Percentiles rank a stretch among this genome's conserved stretches.
phyloP scores from a whole-genome alignment of 2,888 invertebrate genomes.

The Papilio demoleus region DNA sequence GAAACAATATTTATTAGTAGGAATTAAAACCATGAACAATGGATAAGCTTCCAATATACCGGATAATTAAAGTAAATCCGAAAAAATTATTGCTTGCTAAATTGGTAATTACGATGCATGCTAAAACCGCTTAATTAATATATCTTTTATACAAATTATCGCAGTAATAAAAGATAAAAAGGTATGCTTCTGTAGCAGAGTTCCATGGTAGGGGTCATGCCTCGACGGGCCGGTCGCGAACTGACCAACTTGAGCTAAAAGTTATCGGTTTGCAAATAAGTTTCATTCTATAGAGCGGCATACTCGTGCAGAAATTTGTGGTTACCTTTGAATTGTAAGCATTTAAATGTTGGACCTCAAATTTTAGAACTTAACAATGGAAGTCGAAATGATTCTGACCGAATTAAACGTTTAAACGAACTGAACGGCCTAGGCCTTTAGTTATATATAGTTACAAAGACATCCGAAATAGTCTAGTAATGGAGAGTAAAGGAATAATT shows the following conservation, averaged over 20 bases:
- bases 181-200: conserved; percentile 72
- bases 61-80: too few species aligned
- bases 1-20: neutral
- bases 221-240: conserved; percentile 58
- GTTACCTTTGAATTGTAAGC: conserved; percentile 83
- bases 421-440: conserved; percentile 75
- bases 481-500: neutral
- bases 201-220: conserved; percentile 61
- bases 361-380: conserved; percentile 80
- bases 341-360: conserved; percentile 80
- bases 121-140: conserved; percentile 22
- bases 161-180: conserved; percentile 56
- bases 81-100: conserved; percentile 13
- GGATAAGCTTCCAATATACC: too few species aligned
- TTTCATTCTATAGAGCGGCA: conserved; percentile 74
- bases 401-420: conserved; percentile 77
- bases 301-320: conserved; percentile 80
- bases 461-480: neutral
- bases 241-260: conserved; percentile 71
- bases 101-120: neutral
- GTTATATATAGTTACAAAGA: conserved; percentile 53
- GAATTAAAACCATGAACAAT: neutral
- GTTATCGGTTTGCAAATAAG: conserved; percentile 81
- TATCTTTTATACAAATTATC: conserved; percentile 46
- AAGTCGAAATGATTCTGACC: conserved; percentile 79